phyloP scores from a whole-genome alignment of 2,113 vertebrate genomes.

The Amblyornis subalaris region DNA sequence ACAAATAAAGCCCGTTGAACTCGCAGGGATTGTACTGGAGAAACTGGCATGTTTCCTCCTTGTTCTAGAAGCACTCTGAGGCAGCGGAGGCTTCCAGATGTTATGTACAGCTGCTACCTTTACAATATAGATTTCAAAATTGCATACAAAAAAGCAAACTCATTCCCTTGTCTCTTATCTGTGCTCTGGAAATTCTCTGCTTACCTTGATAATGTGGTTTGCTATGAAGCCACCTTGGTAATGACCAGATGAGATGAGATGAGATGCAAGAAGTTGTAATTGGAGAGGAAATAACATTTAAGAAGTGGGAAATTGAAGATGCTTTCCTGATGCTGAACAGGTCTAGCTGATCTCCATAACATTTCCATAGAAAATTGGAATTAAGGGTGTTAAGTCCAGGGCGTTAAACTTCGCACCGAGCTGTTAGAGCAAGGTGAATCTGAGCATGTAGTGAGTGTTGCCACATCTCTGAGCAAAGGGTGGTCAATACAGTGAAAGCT shows the following conservation, averaged over 20 bases:
- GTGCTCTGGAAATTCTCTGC: not conserved
- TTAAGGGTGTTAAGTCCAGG: not conserved
- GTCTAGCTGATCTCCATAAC: not conserved
- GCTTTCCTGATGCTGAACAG: not conserved
- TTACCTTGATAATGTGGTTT: not conserved
- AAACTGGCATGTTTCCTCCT: not conserved
- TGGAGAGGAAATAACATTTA: not conserved
- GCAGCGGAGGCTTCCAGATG: slow-evolving; percentile 15
- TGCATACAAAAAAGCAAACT: not conserved
- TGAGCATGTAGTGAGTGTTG: not conserved
- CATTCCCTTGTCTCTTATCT: not conserved
- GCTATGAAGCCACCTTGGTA: not conserved
- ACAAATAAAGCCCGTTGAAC: not conserved
- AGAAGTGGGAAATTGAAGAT: not conserved
- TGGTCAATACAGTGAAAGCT: not conserved
- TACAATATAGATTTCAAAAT: not conserved
- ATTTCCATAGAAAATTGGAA: not conserved
- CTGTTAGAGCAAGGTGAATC: not conserved
- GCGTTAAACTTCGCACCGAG: not conserved
- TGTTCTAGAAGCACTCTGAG: not conserved
- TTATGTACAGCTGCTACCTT: not conserved
- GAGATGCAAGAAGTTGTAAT: not conserved
- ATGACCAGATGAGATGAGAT: not conserved
- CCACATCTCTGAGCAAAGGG: not conserved
- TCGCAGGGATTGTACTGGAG: not conserved